phyloP scores from a whole-genome alignment of 2,797 vertebrate genomes.

The Etheostoma perlongum region DNA sequence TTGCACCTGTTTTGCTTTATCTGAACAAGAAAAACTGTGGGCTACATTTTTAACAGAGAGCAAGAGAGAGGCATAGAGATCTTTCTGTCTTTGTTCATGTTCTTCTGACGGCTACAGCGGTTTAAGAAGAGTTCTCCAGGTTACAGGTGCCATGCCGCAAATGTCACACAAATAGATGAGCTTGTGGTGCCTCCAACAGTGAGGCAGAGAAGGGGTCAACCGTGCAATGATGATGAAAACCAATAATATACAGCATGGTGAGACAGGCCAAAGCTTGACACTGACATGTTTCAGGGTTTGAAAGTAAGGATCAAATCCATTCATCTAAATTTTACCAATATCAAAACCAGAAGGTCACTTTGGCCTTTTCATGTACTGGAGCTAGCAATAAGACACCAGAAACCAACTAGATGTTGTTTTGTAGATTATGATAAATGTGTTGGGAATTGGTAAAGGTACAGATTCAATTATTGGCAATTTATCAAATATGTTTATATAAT shows the following conservation, averaged over 20 bases:
- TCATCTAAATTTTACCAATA: conserved; percentile 49
- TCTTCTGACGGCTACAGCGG: conserved; percentile 39
- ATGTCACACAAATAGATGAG: conserved; percentile 76
- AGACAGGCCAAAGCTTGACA: conserved; percentile 27
- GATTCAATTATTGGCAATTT: no score
- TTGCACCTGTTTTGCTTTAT: conserved; percentile 56
- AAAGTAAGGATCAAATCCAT: conserved; percentile 62
- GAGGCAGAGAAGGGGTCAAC: conserved; percentile 57
- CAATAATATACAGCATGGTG: conserved; percentile 29
- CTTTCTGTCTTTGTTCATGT: conserved; percentile 33
- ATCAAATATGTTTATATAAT: no score
- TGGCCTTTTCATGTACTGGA: conserved; percentile 28
- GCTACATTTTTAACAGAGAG: conserved; percentile 39
- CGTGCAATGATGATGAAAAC: conserved; percentile 59
- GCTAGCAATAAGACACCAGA: conserved; percentile 8
- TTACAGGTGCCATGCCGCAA: conserved; percentile 66
- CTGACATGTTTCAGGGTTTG: conserved; percentile 32
- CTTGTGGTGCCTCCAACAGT: conserved; percentile 34
- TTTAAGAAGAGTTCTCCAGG: conserved; percentile 40
- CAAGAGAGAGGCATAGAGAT: neutral
- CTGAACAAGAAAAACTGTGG: conserved; percentile 32
- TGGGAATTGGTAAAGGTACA: no score
- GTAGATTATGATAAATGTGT: neutral
- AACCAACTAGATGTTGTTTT: conserved; percentile 4
- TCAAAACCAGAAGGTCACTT: conserved; percentile 55